Base-by-base conservation (phyloP, 2,888 invertebrate genomes). In the Tiphia femorata region DNA sequence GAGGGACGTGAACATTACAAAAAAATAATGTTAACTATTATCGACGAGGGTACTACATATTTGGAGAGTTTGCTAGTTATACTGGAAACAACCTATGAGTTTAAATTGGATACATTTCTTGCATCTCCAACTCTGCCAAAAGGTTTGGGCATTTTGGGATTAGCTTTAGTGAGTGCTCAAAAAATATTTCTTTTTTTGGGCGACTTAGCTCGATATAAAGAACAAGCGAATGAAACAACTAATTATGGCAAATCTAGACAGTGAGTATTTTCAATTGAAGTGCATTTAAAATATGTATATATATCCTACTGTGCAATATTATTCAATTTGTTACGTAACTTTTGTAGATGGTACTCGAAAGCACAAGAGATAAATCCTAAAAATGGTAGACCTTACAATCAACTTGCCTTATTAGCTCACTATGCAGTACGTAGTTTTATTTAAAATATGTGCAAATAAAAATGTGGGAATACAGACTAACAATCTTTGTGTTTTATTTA, bases 321-420 rank as follows among this genome's bases (percentile, higher is more conserved):
- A 37, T 17, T 55, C 4, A n/a, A n/a, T n/a, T n/a, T n/a, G n/a
- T n/a, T n/a, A n/a, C n/a, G n/a, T n/a, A n/a, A n/a, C n/a, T n/a
- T n/a, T 62, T 56, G 6, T 23, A 90, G 92, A 76, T 97, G 93
- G 91, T 98, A 98, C 81, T 89, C 94, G 58, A 95, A 95, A 85
- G 96, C 98, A 8, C 94, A 96, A 80, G 93, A 93, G 84, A 90
- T 97, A 35, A 94, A 96, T 84, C 96, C 98, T 6, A 94, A 95
- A 84, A 97, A 97, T 86, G 97, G 97, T 46, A 89, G 94, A 67
- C 96, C 97, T 0, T 98, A 97, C 81, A 95, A 97, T 84, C 97
- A 98, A 82, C 85, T 98, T 70, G 98, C 97, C 19, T 89, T 98
- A 70, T 86, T 98, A 77, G 94, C 97, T 1, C 89, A 93, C 70